Conservation (phyloP, 2,797 vertebrate genomes). For the Varecia variegata region DNA sequence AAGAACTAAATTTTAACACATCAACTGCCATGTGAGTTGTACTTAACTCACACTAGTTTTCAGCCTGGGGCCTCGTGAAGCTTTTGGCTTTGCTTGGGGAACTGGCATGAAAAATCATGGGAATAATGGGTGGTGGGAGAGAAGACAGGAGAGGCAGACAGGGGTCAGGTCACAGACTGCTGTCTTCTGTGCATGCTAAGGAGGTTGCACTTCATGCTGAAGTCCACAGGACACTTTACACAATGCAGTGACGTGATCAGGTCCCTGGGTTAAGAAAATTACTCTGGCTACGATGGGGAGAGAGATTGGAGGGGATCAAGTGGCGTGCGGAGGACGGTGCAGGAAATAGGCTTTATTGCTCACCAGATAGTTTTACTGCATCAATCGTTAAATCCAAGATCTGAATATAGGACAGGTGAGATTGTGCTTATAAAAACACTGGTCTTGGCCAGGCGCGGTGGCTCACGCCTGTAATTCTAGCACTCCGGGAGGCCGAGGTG, state of each 20-base stretch:
- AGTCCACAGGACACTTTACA: not conserved
- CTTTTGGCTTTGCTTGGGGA: not conserved
- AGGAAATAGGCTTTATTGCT: not conserved
- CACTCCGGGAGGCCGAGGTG: no score
- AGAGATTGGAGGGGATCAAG: not conserved
- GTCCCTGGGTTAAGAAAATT: not conserved
- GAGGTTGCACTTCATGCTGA: not conserved
- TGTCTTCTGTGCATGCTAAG: not conserved
- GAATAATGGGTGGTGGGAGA: not conserved
- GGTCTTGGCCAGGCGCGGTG: no score
- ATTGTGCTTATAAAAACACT: not conserved
- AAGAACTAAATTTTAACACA: not conserved
- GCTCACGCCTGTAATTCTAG: no score
- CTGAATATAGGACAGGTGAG: not conserved
- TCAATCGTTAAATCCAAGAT: not conserved
- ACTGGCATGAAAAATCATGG: not conserved
- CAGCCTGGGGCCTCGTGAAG: no score
- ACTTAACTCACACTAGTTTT: no score
- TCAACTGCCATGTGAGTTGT: no score
- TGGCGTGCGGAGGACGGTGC: fast-evolving
- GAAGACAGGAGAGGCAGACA: not conserved
- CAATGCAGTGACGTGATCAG: not conserved
- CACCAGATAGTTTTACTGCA: not conserved
- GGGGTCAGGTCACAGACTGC: not conserved
- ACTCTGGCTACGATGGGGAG: not conserved